These are phyloP conservation scores for Eucera pruinosa DNA, from an alignment of 2,888 invertebrate genomes.

Conservation along the genomic window DNA sequence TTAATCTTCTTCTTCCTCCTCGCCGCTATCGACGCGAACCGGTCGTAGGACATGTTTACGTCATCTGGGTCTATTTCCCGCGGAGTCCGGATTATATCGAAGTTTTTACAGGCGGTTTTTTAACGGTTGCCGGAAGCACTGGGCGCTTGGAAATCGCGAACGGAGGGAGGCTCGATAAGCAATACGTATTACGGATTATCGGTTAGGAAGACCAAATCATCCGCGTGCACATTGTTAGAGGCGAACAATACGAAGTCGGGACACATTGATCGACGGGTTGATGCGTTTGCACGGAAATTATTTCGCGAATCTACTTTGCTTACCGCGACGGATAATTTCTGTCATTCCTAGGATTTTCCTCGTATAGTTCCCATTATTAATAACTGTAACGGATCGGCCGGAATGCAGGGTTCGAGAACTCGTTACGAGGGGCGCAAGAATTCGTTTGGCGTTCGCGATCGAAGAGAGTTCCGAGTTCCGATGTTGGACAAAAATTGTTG, in stretches of 20 bases:
- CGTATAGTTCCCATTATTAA: constrained; percentile 2
- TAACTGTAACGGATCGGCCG: neutral
- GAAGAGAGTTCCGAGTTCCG: too few species aligned
- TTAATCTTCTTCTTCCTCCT: too few species aligned
- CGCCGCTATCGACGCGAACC: too few species aligned
- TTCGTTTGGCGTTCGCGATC: too few species aligned
- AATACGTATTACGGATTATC: constrained; percentile 49
- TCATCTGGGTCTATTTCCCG: too few species aligned
- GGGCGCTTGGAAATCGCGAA: constrained; percentile 13
- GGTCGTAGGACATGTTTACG: too few species aligned
- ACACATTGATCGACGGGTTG: constrained; percentile 38
- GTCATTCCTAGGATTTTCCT: neutral
- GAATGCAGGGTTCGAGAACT: neutral
- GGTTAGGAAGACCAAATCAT: constrained; percentile 42
- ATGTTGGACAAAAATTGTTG: too few species aligned
- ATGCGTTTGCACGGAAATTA: constrained; percentile 29
- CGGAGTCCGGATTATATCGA: too few species aligned
- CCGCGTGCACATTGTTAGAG: constrained; percentile 43
- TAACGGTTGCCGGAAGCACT: neutral
- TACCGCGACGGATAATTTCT: neutral
- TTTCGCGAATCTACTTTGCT: constrained; percentile 34
- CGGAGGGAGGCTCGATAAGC: constrained; percentile 31
- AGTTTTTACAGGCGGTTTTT: neutral
- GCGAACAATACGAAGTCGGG: constrained; percentile 40
- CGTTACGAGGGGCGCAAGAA: too few species aligned